Conservation (phyloP, 2,113 vertebrate genomes). For the Stercorarius parasiticus region DNA sequence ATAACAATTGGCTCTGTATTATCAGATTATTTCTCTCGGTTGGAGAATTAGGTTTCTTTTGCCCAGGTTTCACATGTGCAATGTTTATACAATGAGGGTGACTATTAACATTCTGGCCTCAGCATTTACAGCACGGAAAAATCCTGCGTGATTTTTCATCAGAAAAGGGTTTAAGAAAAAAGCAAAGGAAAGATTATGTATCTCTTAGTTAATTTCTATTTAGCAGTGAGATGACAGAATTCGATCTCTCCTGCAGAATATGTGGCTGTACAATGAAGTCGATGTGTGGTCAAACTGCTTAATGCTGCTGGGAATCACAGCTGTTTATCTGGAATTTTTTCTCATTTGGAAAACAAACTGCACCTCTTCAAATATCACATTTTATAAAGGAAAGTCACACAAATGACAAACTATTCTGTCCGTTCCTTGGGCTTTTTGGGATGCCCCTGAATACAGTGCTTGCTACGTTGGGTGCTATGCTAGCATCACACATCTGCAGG, state of each 20-base stretch:
- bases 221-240: neutral
- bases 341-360: neutral
- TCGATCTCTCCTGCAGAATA: neutral
- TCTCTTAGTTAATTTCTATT: neutral
- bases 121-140: neutral
- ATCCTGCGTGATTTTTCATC: neutral
- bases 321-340: neutral
- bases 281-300: neutral
- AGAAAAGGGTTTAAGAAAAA: neutral
- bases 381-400: neutral
- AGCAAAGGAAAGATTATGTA: accelerated
- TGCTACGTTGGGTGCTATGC: accelerated
- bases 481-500: neutral
- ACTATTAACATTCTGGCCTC: neutral
- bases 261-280: neutral
- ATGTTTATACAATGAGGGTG: neutral
- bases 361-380: neutral
- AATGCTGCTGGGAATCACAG: neutral
- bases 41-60: neutral
- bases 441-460: accelerated
- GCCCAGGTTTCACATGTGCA: accelerated
- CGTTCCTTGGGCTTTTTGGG: neutral
- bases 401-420: neutral
- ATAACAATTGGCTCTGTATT: neutral
- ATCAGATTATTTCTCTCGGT: neutral